phyloP scores from a whole-genome alignment of 30 jellyfish, hydroid and myxozoan species.

The Catostylus mosaicus region DNA sequence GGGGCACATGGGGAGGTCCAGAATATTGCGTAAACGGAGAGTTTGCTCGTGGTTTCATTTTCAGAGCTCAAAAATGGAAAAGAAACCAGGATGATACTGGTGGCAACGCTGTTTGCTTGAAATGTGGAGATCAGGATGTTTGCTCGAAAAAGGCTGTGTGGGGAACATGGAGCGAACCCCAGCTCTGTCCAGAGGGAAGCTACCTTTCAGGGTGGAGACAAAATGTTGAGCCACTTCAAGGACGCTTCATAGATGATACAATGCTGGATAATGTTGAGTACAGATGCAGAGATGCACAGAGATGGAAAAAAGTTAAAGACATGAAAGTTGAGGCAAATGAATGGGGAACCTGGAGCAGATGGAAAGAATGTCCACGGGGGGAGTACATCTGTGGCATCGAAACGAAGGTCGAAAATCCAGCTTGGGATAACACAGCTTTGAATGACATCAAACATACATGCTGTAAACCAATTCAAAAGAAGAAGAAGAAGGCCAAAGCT shows the following conservation, averaged over 20 bases:
- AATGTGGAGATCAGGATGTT: slow-evolving; percentile 24
- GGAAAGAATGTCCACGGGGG: slow-evolving; percentile 58
- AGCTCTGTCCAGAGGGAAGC: slow-evolving; percentile 37
- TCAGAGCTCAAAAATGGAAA: slow-evolving; percentile 16
- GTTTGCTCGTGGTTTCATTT: slow-evolving; percentile 41
- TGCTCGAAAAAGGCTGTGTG: slow-evolving; percentile 41
- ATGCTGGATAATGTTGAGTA: slow-evolving; percentile 59
- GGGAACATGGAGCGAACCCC: slow-evolving; percentile 55
- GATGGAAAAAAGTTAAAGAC: slow-evolving; percentile 30
- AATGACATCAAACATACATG: slow-evolving; percentile 63
- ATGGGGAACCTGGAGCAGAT: slow-evolving; percentile 68
- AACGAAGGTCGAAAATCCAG: slow-evolving; percentile 63
- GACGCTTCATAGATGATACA: slow-evolving; percentile 60
- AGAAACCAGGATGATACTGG: slow-evolving; percentile 52
- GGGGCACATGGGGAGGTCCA: slow-evolving; percentile 61
- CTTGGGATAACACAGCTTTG: slow-evolving; percentile 63
- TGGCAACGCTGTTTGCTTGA: slow-evolving; percentile 60
- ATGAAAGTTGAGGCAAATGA: slow-evolving; percentile 32
- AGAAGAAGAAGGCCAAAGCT: slow-evolving; percentile 13
- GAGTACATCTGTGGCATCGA: slow-evolving; percentile 64
- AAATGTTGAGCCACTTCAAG: slow-evolving; percentile 41
- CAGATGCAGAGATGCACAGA: slow-evolving; percentile 47
- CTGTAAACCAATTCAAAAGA: slow-evolving; percentile 51
- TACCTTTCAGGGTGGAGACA: slow-evolving; percentile 63
- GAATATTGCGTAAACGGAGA: slow-evolving; percentile 52